A percentile compares a stretch with the other conserved stretches of the same genome.
Conservation (phyloP, 2,888 invertebrate species). For the Labia minor region DNA sequence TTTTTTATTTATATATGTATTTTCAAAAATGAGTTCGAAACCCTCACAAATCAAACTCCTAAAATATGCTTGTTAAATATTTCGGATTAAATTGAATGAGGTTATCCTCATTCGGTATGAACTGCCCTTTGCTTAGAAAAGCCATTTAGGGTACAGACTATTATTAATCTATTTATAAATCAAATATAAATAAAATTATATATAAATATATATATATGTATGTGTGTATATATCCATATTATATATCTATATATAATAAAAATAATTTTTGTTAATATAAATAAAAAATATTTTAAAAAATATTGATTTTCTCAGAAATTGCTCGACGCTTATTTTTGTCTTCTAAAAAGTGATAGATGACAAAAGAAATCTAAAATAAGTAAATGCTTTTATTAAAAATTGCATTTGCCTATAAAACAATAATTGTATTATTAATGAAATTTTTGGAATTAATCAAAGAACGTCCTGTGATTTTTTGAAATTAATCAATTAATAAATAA, state of each 20-base stretch:
- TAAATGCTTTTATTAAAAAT: neutral
- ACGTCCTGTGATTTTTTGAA: constrained; percentile 13
- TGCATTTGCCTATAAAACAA: neutral
- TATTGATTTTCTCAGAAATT: neutral
- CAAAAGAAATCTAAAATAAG: neutral
- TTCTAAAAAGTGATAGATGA: neutral
- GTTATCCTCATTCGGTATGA: neutral
- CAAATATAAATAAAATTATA: neutral
- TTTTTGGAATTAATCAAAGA: constrained; percentile 13
- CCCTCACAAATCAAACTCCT: neutral
- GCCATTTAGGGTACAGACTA: constrained; percentile 8
- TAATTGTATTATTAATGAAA: neutral
- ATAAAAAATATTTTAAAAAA: neutral
- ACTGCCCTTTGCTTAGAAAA: constrained; percentile 7
- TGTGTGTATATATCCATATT: neutral
- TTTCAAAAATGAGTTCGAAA: neutral
- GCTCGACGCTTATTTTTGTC: constrained; percentile 1
- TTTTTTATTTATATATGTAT: constrained; percentile 9
- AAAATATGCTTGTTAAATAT: neutral
- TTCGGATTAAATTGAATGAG: neutral
- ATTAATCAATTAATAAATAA: constrained; percentile 13
- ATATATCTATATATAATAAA: no score
- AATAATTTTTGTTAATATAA: neutral
- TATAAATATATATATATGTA: neutral
- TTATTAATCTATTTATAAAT: neutral